Evolutionary conservation across 1,140 invertebrate genomes (phyloP).

Genomic region (Grapholita molesta): DNA sequence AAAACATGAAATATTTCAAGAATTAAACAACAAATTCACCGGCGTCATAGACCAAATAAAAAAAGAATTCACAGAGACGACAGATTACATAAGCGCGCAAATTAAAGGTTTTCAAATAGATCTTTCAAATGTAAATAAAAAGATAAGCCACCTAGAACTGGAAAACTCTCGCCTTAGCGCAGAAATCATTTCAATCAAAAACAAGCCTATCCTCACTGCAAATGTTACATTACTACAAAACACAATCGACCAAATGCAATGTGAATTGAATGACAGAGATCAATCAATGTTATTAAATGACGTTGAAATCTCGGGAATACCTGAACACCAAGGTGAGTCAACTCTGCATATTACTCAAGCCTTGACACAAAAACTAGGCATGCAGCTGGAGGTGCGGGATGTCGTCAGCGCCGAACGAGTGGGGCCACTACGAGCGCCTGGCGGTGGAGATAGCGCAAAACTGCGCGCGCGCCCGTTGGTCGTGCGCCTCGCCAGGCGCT

Average conservation of each 20-base stretch:
- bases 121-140: background rate
- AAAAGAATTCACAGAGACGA: background rate
- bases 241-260: background rate
- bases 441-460: background rate
- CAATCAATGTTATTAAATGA: slow-evolving; percentile 1
- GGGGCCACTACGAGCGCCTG: background rate
- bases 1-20: background rate
- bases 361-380: background rate
- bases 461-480: background rate
- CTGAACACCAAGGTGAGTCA: background rate
- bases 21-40: background rate
- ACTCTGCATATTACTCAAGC: background rate
- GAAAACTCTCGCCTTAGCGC: background rate
- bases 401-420: background rate
- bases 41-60: background rate
- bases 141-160: background rate
- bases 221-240: background rate
- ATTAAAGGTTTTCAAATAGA: background rate
- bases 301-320: slow-evolving; percentile 5
- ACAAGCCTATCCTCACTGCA: background rate
- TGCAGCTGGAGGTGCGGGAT: background rate
- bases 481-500: background rate
- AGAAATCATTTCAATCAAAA: background rate
- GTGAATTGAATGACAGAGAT: background rate
- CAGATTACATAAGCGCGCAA: background rate